phyloP scores from a whole-genome alignment of 1,140 invertebrate species.

The Anagrus nilaparvatae region DNA sequence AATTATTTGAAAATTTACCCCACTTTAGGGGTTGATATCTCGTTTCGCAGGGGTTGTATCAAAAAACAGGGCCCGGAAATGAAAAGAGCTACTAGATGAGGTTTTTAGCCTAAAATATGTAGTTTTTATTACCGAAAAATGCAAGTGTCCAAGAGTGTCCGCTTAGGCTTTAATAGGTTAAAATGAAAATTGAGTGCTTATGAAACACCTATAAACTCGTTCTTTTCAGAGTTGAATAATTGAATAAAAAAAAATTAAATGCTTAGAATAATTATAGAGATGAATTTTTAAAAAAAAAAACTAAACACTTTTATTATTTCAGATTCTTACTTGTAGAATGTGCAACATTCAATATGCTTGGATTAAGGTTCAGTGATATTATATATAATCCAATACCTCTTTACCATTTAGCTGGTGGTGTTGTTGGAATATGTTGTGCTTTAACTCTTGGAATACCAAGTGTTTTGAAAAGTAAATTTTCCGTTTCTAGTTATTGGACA shows the following conservation, averaged over 20 bases:
- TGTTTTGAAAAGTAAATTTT: conserved; percentile 63
- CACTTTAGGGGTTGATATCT: too few relatives aligned
- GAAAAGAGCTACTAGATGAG: too few relatives aligned
- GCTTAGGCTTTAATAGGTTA: too few relatives aligned
- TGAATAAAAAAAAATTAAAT: neutral
- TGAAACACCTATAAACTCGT: neutral
- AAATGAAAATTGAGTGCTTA: neutral
- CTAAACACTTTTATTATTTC: conserved; percentile 15
- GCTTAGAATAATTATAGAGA: neutral
- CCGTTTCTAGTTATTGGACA: conserved; percentile 64
- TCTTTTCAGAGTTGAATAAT: neutral
- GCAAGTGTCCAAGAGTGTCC: too few relatives aligned
- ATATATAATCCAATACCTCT: conserved; percentile 58
- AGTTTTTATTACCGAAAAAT: too few relatives aligned
- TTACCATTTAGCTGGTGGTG: conserved; percentile 60
- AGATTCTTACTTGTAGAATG: conserved; percentile 39
- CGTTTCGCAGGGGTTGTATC: too few relatives aligned
- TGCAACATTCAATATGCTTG: conserved; percentile 36
- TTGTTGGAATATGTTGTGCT: conserved; percentile 50
- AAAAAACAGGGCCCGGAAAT: too few relatives aligned
- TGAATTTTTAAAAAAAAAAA: conserved; percentile 2
- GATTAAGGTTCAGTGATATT: conserved; percentile 34
- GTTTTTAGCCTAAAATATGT: too few relatives aligned
- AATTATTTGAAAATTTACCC: too few relatives aligned
- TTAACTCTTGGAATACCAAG: conserved; percentile 52